phyloP scores from a whole-genome alignment of 2,888 invertebrate species.

The Nephrocerus scutellatus region DNA sequence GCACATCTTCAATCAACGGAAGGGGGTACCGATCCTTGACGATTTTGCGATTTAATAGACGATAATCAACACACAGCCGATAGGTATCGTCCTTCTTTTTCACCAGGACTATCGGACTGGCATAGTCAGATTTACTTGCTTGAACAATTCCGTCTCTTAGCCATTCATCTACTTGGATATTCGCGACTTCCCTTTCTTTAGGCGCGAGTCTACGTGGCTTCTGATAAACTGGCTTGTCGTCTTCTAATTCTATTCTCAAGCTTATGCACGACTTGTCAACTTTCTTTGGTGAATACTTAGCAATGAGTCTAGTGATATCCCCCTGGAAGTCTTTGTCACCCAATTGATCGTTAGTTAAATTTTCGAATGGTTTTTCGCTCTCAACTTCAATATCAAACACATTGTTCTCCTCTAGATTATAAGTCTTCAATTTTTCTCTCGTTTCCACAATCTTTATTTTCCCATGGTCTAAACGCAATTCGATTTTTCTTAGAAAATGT shows the following conservation, averaged over 20 bases:
- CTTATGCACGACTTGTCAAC: not conserved
- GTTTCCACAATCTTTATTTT: too few species aligned
- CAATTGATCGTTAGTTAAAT: too few species aligned
- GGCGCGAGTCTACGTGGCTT: too few species aligned
- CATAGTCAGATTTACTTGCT: conserved; percentile 6
- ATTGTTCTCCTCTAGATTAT: too few species aligned
- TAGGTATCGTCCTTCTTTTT: conserved; percentile 6
- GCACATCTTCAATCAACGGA: conserved; percentile 6
- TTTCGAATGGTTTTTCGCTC: too few species aligned
- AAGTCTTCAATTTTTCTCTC: too few species aligned
- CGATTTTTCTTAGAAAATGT: too few species aligned
- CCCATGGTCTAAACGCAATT: too few species aligned
- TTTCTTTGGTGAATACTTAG: conserved; percentile 2
- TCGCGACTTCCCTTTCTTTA: too few species aligned
- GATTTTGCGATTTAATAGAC: conserved; percentile 4
- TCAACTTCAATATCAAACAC: too few species aligned
- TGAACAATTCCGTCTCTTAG: conserved; percentile 6
- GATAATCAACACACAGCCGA: conserved; percentile 7
- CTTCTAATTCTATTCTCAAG: not conserved
- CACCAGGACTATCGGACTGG: conserved; percentile 6
- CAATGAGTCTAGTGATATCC: too few species aligned
- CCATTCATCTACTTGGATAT: conserved; percentile 7
- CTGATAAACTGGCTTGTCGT: conserved; percentile 3
- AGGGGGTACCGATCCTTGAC: conserved; percentile 6
- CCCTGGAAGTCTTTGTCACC: too few species aligned